A percentile compares a stretch with the other conserved stretches of the same genome.
These are phyloP conservation scores for Emys orbicularis DNA, from an alignment of 2,797 vertebrate species.

Conservation along the genomic window DNA sequence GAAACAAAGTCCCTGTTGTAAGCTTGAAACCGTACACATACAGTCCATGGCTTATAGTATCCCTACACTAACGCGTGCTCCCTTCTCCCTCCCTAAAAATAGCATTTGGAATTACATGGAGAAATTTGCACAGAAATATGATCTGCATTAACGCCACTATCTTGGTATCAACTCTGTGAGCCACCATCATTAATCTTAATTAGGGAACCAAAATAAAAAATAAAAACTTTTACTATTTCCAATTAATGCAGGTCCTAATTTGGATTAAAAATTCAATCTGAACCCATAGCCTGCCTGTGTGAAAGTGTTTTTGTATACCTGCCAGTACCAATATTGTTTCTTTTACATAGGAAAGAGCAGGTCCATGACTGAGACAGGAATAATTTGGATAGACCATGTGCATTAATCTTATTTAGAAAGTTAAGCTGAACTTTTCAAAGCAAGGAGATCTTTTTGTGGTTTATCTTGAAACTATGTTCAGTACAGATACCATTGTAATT, in stretches of 20 bases:
- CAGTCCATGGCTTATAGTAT: background rate
- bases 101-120: background rate
- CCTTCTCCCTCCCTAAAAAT: constrained; percentile 15
- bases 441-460: background rate
- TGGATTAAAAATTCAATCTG: constrained; percentile 56
- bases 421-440: constrained; percentile 71
- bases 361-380: constrained; percentile 39
- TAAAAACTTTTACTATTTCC: constrained; percentile 50
- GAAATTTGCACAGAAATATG: constrained; percentile 51
- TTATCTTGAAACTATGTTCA: constrained; percentile 29
- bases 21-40: background rate
- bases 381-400: constrained; percentile 56
- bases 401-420: constrained; percentile 75
- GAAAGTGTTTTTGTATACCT: constrained; percentile 55
- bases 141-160: constrained; percentile 34
- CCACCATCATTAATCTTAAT: constrained; percentile 68
- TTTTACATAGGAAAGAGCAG: constrained; percentile 24
- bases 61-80: background rate
- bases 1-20: background rate
- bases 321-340: constrained; percentile 62
- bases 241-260: constrained; percentile 63
- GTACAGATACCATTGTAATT: background rate
- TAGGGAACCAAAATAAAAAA: constrained; percentile 59
- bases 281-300: constrained; percentile 42
- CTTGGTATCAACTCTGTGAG: constrained; percentile 39